These are phyloP conservation scores for Triplophysa rosa DNA, from an alignment of 2,113 vertebrate species.

Conservation along the genomic window DNA sequence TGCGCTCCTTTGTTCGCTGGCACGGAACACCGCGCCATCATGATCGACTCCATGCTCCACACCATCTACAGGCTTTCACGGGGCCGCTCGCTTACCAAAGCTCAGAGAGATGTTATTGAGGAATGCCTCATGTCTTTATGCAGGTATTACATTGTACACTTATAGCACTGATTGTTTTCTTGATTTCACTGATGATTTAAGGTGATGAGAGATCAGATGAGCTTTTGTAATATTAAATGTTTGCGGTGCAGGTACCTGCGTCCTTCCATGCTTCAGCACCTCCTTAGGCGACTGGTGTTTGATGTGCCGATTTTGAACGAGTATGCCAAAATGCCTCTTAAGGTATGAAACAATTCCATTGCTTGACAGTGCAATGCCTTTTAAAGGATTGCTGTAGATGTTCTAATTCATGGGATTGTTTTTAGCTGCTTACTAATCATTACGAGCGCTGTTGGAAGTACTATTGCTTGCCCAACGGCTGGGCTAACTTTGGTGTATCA, in stretches of 20 bases:
- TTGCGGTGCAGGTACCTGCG: slow-evolving; percentile 78
- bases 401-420: background rate
- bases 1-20: slow-evolving; percentile 91
- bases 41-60: slow-evolving; percentile 97
- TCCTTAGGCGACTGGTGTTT: slow-evolving; percentile 88
- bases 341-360: slow-evolving; percentile 69
- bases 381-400: background rate
- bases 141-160: slow-evolving; percentile 72
- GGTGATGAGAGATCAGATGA: too few species aligned
- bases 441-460: slow-evolving; percentile 97
- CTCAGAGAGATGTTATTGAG: slow-evolving; percentile 91
- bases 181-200: background rate
- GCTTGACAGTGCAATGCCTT: background rate
- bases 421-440: slow-evolving; percentile 90
- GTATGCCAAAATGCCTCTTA: slow-evolving; percentile 92
- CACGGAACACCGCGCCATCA: slow-evolving; percentile 92
- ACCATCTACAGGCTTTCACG: slow-evolving; percentile 92
- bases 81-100: slow-evolving; percentile 93
- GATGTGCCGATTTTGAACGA: slow-evolving; percentile 93
- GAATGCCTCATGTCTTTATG: slow-evolving; percentile 93
- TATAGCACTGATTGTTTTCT: background rate
- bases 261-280: slow-evolving; percentile 91
- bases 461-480: slow-evolving; percentile 91
- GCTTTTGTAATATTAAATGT: background rate
- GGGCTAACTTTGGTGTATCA: slow-evolving; percentile 88